A percentile compares a stretch with the other conserved stretches of the same genome.
Evolutionary conservation across 2,888 invertebrate species (phyloP).

Genomic region (Hyposoter dolosus): DNA sequence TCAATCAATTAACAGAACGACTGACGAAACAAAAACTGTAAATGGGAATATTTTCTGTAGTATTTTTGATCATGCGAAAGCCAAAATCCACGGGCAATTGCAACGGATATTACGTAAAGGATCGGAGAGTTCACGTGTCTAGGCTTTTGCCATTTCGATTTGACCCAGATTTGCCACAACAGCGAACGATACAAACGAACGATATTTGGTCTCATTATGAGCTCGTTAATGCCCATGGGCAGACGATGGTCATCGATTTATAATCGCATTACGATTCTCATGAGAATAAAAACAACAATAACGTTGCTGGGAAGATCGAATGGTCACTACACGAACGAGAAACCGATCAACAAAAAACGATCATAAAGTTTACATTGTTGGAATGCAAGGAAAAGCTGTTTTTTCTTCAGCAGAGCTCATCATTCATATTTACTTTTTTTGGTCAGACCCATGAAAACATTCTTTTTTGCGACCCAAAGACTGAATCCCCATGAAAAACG

Average conservation of each 20-base stretch:
- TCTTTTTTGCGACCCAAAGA: no score
- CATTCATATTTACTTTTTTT: no score
- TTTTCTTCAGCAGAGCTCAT: no score
- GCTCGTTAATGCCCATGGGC: slow-evolving; percentile 22
- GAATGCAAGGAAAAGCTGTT: no score
- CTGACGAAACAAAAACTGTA: neutral
- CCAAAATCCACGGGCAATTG: neutral
- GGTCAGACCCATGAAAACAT: no score
- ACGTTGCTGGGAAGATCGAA: neutral
- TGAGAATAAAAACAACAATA: slow-evolving; percentile 9
- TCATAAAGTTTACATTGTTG: no score
- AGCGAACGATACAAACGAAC: neutral
- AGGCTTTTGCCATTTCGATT: neutral
- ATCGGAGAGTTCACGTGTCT: slow-evolving; percentile 1
- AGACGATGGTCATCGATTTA: slow-evolving; percentile 10
- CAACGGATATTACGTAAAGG: slow-evolving; percentile 34
- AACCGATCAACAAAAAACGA: no score
- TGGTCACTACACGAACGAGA: neutral
- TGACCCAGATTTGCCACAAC: slow-evolving; percentile 8
- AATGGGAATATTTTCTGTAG: slow-evolving; percentile 15
- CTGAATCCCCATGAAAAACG: no score
- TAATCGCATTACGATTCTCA: neutral
- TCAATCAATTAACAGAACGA: neutral
- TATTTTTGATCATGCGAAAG: neutral
- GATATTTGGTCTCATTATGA: slow-evolving; percentile 48